Conservation (phyloP, 2,888 invertebrate genomes). For the Endomychus coccineus region DNA sequence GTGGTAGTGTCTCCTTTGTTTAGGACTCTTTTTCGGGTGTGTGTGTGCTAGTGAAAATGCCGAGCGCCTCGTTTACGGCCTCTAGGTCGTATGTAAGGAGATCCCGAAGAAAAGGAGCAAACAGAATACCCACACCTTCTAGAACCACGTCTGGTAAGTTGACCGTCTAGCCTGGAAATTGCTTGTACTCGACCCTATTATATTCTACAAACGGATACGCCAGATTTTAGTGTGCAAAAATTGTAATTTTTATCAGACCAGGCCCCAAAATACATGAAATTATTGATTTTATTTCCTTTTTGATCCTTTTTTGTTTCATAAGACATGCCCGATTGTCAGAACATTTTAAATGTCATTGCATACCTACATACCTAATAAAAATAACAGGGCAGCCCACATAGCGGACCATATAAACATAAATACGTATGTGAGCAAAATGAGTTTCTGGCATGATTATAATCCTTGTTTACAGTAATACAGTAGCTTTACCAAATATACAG, state of each 20-base stretch:
- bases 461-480: too few species aligned
- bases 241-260: constrained; percentile 10
- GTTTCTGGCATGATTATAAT: too few species aligned
- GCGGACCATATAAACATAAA: constrained; percentile 29
- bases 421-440: constrained; percentile 19
- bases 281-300: constrained; percentile 10
- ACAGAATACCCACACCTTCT: constrained; percentile 75
- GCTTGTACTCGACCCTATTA: constrained; percentile 21
- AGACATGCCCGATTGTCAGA: constrained; percentile 9
- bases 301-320: constrained; percentile 11
- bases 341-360: constrained; percentile 27
- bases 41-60: constrained; percentile 62
- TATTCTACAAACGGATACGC: not conserved
- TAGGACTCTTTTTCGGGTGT: constrained; percentile 50
- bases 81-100: constrained; percentile 87
- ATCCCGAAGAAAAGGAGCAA: constrained; percentile 86
- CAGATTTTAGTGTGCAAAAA: constrained; percentile 13
- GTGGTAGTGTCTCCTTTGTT: constrained; percentile 79
- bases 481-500: too few species aligned
- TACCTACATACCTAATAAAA: constrained; percentile 31
- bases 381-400: constrained; percentile 36
- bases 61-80: constrained; percentile 91
- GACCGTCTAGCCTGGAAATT: constrained; percentile 18
- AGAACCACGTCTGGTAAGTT: constrained; percentile 73
- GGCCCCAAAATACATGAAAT: constrained; percentile 7